Percentiles rank a stretch among this genome's conserved stretches.
phyloP scores from a whole-genome alignment of 2,888 invertebrate species.

The Allacma fusca region DNA sequence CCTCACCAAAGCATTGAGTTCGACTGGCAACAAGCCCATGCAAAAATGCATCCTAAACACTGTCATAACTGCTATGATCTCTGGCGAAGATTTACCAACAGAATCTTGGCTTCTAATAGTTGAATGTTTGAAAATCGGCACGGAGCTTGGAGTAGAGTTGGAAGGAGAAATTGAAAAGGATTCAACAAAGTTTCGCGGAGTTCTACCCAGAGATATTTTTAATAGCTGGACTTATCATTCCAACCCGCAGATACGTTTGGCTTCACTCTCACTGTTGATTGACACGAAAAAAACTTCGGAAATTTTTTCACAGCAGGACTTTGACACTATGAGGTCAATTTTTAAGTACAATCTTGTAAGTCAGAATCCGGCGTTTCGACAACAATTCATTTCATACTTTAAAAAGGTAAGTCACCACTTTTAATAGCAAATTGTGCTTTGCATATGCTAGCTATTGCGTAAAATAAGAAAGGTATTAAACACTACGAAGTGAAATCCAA shows the following conservation, averaged over 20 bases:
- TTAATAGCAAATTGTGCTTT: neutral
- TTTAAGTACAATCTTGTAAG: conserved; percentile 75
- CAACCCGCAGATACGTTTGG: conserved; percentile 71
- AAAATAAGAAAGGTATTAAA: too few species aligned
- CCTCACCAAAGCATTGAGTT: conserved; percentile 41
- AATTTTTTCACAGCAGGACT: conserved; percentile 70
- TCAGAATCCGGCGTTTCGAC: conserved; percentile 74
- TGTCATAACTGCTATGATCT: conserved; percentile 20
- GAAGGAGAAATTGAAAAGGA: neutral
- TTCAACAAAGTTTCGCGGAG: conserved; percentile 48
- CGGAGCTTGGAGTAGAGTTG: conserved; percentile 51
- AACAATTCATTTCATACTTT: conserved; percentile 73
- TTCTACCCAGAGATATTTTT: conserved; percentile 52
- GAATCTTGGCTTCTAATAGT: conserved; percentile 55
- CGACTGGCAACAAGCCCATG: neutral
- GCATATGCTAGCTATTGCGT: too few species aligned
- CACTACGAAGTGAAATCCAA: too few species aligned
- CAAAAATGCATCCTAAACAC: conserved; percentile 19
- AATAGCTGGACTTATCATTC: conserved; percentile 53
- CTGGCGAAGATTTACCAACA: neutral
- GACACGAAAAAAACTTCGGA: conserved; percentile 79
- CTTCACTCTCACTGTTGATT: conserved; percentile 74
- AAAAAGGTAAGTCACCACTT: conserved; percentile 73
- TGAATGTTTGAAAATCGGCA: conserved; percentile 57
- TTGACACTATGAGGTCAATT: conserved; percentile 72